Evolutionary conservation across 2,113 vertebrate species (phyloP), one percentile per base, ranked within the genome.

Genomic region (Gavialis gangeticus): DNA sequence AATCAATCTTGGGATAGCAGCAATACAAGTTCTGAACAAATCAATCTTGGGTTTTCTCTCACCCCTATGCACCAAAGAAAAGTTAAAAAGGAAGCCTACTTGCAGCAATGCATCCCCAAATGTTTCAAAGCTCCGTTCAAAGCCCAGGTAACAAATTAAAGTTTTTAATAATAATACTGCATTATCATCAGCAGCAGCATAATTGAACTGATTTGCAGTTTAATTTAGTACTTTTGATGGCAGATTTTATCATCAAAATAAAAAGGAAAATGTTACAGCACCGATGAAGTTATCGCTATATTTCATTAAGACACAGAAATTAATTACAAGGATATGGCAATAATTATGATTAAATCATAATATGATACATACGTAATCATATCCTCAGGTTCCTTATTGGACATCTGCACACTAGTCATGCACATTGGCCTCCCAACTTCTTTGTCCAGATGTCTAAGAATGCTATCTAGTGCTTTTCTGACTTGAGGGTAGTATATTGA

Each of bases 31-130:
- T 96, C 99, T 98, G 98, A 99, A 99, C 93, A 99, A 98, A 96
- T 99, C 99, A 54, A 99, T 99, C 98, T 99, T 99, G 87, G 99
- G 99, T 97, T 99, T 99, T 95, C 99, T 99, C 96, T 99, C 99
- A 58, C 99, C 99, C 71, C 99, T 99, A 95, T 4, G 90, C 97
- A 89, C 12, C 58, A 95, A 82, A 83, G 46, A 91, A 67, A 89
- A 84, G 46, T 46, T 34, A 79, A 75, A 4, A 82, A 14, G 28
- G 85, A 85, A 91, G 64, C 67, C 30, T 55, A 27, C 13, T n/a
- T 82, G 54, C 57, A 55, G 37, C 58, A 96, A 78, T 75, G 64
- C 4, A 77, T 4, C 59, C 3, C 54, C 7, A 55, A 37, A 76
- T 17, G 16, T 85, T 90, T 57, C 1, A 2, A 78, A 59, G 63